phyloP scores from a whole-genome alignment of 1,140 invertebrate genomes.

The Lethrus apterus region DNA sequence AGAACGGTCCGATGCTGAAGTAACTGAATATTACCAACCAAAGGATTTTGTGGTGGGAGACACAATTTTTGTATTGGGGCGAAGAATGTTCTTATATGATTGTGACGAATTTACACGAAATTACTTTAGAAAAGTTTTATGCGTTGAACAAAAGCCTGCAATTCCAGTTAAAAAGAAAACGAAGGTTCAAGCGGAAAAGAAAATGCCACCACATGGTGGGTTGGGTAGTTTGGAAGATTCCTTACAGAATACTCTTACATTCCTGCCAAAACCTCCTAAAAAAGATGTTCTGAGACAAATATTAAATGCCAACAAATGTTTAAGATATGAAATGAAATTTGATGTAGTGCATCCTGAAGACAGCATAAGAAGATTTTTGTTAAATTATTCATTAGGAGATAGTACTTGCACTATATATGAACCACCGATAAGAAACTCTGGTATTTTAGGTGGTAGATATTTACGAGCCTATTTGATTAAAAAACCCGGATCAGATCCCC shows the following conservation, averaged over 20 bases:
- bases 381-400: conserved; percentile 59
- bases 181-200: conserved; percentile 15
- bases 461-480: conserved; percentile 57
- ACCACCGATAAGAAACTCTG: conserved; percentile 55
- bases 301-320: conserved; percentile 50
- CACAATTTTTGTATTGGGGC: conserved; percentile 58
- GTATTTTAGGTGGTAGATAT: conserved; percentile 62
- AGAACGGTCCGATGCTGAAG: conserved; percentile 61
- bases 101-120: conserved; percentile 73
- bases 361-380: conserved; percentile 52
- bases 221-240: conserved; percentile 70
- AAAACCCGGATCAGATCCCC: conserved; percentile 54
- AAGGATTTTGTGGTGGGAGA: conserved; percentile 68
- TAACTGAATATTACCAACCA: conserved; percentile 65
- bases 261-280: conserved; percentile 61
- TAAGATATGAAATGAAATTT: conserved; percentile 55
- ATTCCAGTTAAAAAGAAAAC: conserved; percentile 28
- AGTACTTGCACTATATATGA: conserved; percentile 56
- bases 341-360: conserved; percentile 63
- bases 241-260: conserved; percentile 56
- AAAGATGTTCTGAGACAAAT: conserved; percentile 59
- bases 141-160: conserved; percentile 34
- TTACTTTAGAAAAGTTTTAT: conserved; percentile 46
- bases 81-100: conserved; percentile 68
- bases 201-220: conserved; percentile 58